Base-by-base conservation (phyloP, 2,113 vertebrate genomes). In the Callopanchax toddi region DNA sequence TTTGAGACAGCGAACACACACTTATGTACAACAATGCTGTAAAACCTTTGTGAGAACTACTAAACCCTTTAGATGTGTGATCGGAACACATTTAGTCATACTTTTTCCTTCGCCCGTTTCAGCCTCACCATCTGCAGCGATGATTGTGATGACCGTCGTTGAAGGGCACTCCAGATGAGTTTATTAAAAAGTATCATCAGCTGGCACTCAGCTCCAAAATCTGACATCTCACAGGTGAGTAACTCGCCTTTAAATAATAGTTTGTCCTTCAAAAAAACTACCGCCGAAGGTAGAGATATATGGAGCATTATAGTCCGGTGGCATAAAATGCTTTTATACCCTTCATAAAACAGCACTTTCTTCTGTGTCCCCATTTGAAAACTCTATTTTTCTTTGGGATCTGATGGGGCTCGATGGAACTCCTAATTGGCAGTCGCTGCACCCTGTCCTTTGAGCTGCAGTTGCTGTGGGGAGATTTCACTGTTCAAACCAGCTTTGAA, bases 361-460 rank as follows among this genome's bases (percentile, higher is more conserved):
- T 91, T 91, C 84, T 91, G 42, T 59, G 61, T 90, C 69, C 55
- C 73, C 82, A 83, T 89, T 87, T 89, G 84, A 64, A 74, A 86
- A 55, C 37, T 74, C 64, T 59, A 78, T 85, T 89, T 91, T 93
- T 94, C 89, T 91, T 81, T 91, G 89, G 81, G 76, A 91, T 83
- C 82, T 92, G 92, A 95, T 92, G 92, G 83, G 81, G 88, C 91
- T 92, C 82, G 83, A 93, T 92, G 91, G 89, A 94, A 88, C 79
- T 92, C 90, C 84, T 95, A 95, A 96, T 95, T 96, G 93, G 91
- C 88, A 93, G 92, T 92, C 89, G 89, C 82, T 91, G 89, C 70
- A 85, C 74, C 49, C 59, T 67, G 86, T 87, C 89, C 92, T 95
- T 92, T 90, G 91, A 94, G 91, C 83, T 90, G 82, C 7, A 15